Conservation (phyloP, 2,113 vertebrate species). For the Lophius piscatorius region DNA sequence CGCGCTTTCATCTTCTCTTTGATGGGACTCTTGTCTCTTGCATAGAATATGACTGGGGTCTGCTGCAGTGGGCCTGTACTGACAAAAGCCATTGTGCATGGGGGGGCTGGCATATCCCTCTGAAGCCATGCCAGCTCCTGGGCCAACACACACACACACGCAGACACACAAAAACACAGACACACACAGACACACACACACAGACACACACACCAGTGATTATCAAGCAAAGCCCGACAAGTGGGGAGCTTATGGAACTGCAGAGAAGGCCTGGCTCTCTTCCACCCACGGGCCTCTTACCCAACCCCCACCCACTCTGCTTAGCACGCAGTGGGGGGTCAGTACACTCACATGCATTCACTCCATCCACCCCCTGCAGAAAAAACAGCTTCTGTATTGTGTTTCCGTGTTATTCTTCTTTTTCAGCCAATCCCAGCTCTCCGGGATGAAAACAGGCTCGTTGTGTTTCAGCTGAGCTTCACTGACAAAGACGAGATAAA, state of each 20-base stretch:
- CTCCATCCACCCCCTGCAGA: constrained; percentile 44
- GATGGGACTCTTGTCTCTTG: constrained; percentile 50
- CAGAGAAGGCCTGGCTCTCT: constrained; percentile 61
- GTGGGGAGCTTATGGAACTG: constrained; percentile 61
- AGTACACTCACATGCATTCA: constrained; percentile 26
- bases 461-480: constrained; percentile 40
- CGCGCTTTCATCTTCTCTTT: constrained; percentile 44
- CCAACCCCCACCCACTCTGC: constrained; percentile 49
- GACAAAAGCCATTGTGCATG: constrained; percentile 68
- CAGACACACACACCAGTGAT: constrained; percentile 40
- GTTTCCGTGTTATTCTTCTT: constrained; percentile 50
- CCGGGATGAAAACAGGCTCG: constrained; percentile 13
- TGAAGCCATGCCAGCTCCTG: constrained; percentile 65
- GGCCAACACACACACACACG: constrained; percentile 18
- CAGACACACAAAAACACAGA: neutral
- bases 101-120: constrained; percentile 47
- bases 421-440: constrained; percentile 32
- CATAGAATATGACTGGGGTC: constrained; percentile 39
- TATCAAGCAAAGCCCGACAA: constrained; percentile 67
- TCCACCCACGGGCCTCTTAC: constrained; percentile 56
- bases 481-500: constrained; percentile 55
- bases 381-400: constrained; percentile 58
- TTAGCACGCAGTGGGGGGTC: constrained; percentile 63
- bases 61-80: constrained; percentile 48
- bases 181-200: constrained; percentile 3